Percentiles rank a stretch among this genome's conserved stretches.
Evolutionary conservation across 2,113 vertebrate genomes (phyloP).

Genomic region (Hypanus sabinus): DNA sequence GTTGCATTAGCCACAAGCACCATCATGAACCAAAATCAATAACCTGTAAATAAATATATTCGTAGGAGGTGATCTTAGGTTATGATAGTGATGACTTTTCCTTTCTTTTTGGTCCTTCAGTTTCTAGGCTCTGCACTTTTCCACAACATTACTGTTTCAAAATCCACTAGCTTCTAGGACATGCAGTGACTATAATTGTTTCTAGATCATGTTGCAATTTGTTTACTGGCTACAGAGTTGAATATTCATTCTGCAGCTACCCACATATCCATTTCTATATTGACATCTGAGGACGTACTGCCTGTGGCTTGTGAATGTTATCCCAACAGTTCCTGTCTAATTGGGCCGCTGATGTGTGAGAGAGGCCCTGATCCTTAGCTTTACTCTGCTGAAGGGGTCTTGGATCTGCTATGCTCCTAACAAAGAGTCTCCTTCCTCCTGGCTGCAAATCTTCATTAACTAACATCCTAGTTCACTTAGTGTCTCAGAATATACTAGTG

Average conservation of each 20-base stretch:
- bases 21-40: no score
- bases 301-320: background rate
- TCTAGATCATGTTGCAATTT: background rate
- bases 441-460: background rate
- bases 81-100: background rate
- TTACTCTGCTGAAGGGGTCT: background rate
- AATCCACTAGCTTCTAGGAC: background rate
- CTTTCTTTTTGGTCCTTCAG: background rate
- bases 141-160: background rate
- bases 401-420: background rate
- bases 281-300: background rate
- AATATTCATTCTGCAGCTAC: background rate
- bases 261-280: background rate
- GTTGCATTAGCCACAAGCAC: no score
- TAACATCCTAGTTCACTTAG: background rate
- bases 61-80: background rate
- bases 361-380: background rate
- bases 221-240: background rate
- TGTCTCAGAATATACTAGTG: background rate
- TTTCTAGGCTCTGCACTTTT: background rate
- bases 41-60: background rate
- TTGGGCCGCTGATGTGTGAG: background rate
- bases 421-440: background rate
- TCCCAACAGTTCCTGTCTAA: background rate
- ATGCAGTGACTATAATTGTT: background rate